phyloP scores from a whole-genome alignment of 2,113 vertebrate genomes.

The Xenopus tropicalis region UCB_Xtro_10.0 CM004444.2:118485501-118486000 shows the following conservation, averaged over 20 bases:
- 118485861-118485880: background rate
- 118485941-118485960: too few species aligned
- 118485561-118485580: conserved; percentile 72
- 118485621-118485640: conserved; percentile 69
- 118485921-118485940: background rate
- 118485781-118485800: conserved; percentile 70
- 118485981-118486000: too few species aligned
- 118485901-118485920: conserved; percentile 18
- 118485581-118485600: conserved; percentile 75
- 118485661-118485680: conserved; percentile 70
- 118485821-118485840: conserved; percentile 51
- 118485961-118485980: too few species aligned
- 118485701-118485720: conserved; percentile 76
- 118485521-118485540: conserved; percentile 80
- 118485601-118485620: conserved; percentile 81
- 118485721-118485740: conserved; percentile 79
- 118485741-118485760: conserved; percentile 70
- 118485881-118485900: background rate
- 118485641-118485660: conserved; percentile 72
- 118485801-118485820: conserved; percentile 63
- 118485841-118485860: conserved; percentile 60
- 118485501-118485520: conserved; percentile 89
- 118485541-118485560: conserved; percentile 88
- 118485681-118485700: conserved; percentile 72
- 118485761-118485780: conserved; percentile 67